Conservation (phyloP, 2,797 vertebrate species). For the Cichlasoma orientale region DNA sequence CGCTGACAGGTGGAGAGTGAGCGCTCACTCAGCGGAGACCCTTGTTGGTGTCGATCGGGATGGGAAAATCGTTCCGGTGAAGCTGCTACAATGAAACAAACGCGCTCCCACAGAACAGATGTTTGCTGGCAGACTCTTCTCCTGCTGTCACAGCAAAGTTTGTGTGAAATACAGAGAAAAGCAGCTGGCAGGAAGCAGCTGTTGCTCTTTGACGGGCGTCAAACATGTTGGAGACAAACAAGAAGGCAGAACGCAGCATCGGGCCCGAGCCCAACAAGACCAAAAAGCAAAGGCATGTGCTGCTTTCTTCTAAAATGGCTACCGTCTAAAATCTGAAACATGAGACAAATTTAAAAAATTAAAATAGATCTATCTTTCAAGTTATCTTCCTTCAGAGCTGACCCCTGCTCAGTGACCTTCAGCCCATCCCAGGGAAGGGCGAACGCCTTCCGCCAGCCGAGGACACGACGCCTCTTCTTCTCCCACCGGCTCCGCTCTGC, state of each 20-base stretch:
- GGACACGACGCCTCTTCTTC: slow-evolving; percentile 19
- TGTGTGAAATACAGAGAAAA: background rate
- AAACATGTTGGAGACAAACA: background rate
- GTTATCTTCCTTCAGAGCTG: slow-evolving; percentile 50
- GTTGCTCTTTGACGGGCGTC: background rate
- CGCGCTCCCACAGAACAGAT: background rate
- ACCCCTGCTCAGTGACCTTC: slow-evolving; percentile 28
- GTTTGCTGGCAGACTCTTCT: background rate
- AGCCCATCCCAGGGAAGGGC: slow-evolving; percentile 33
- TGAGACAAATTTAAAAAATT: slow-evolving; percentile 31
- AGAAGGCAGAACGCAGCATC: slow-evolving; percentile 21
- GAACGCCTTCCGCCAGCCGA: background rate
- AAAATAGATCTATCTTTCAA: slow-evolving; percentile 62
- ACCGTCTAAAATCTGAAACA: slow-evolving; percentile 30
- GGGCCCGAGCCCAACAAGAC: background rate
- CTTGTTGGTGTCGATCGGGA: background rate
- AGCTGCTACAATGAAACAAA: background rate
- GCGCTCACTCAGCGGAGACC: background rate
- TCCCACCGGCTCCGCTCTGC: slow-evolving; percentile 15
- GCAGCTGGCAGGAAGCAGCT: background rate
- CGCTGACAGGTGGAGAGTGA: background rate
- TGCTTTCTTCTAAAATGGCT: slow-evolving; percentile 13
- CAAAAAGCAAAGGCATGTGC: background rate
- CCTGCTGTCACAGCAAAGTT: background rate
- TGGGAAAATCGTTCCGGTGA: background rate